Percentiles rank a stretch among this genome's conserved stretches.
phyloP scores from a whole-genome alignment of 2,888 invertebrate species.

The Lasius platythorax region DNA sequence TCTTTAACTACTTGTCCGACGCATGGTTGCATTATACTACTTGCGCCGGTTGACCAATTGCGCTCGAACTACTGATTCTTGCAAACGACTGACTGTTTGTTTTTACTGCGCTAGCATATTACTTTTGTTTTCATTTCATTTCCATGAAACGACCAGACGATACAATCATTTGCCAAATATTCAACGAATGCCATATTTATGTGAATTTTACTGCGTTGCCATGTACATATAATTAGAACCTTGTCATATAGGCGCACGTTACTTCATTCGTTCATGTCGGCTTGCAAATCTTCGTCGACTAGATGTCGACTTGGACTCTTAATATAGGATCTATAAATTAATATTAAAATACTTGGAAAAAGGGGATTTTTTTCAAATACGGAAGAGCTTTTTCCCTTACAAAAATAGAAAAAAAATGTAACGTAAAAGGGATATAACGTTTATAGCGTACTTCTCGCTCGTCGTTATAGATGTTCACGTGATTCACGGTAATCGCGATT shows the following conservation, averaged over 20 bases:
- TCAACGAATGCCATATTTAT: constrained; percentile 7
- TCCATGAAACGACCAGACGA: background rate
- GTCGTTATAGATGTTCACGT: background rate
- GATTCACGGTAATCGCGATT: background rate
- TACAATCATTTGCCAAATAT: constrained; percentile 10
- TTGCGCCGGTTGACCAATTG: constrained; percentile 7
- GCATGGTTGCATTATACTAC: constrained; percentile 14
- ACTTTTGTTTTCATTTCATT: constrained; percentile 21
- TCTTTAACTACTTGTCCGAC: constrained; percentile 19
- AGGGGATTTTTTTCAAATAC: background rate
- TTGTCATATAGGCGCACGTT: background rate
- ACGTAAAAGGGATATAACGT: constrained; percentile 7
- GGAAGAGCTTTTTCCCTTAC: background rate
- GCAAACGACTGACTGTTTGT: background rate
- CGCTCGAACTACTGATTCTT: constrained; percentile 15
- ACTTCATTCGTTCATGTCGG: background rate
- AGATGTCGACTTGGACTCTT: background rate
- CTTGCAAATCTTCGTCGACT: background rate
- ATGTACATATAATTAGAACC: background rate
- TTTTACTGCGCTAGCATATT: background rate
- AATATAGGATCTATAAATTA: background rate
- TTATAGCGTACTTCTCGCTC: background rate
- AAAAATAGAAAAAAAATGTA: background rate
- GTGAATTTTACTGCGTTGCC: constrained; percentile 4
- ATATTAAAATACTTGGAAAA: constrained; percentile 22